These are phyloP conservation scores for Noctilio leporinus DNA, from an alignment of 2,113 vertebrate species.

Conservation along the genomic window DNA sequence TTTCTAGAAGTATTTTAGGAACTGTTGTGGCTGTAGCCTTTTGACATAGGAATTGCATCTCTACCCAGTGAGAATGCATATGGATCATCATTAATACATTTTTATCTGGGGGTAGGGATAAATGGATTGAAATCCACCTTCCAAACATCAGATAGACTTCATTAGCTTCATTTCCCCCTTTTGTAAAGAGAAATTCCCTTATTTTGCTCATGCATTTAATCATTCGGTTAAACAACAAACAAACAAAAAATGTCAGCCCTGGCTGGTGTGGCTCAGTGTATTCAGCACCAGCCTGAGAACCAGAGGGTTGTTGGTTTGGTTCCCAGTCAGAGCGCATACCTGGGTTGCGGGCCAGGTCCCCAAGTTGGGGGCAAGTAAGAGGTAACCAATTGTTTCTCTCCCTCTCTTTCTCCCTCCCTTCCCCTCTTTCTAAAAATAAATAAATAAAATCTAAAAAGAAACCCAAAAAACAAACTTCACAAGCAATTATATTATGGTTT, in stretches of 20 bases:
- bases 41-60: not conserved
- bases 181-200: not conserved
- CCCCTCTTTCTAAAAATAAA: too few relatives aligned
- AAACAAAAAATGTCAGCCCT: too few relatives aligned
- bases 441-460: too few relatives aligned
- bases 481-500: not conserved
- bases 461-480: not conserved
- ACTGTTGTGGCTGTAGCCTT: not conserved
- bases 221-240: not conserved
- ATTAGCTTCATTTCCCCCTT: not conserved
- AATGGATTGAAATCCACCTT: not conserved
- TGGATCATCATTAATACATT: not conserved
- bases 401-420: too few relatives aligned
- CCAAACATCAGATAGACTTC: not conserved
- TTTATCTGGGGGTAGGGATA: not conserved
- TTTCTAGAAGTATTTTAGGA: not conserved
- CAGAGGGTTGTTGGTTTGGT: too few relatives aligned
- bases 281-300: too few relatives aligned
- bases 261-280: too few relatives aligned
- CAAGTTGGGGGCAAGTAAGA: too few relatives aligned
- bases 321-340: too few relatives aligned
- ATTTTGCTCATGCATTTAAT: not conserved
- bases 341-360: too few relatives aligned
- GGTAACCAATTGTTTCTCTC: too few relatives aligned
- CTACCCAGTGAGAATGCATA: not conserved